Conservation (phyloP, 2,113 vertebrate genomes). For the Tachysurus vachellii region DNA sequence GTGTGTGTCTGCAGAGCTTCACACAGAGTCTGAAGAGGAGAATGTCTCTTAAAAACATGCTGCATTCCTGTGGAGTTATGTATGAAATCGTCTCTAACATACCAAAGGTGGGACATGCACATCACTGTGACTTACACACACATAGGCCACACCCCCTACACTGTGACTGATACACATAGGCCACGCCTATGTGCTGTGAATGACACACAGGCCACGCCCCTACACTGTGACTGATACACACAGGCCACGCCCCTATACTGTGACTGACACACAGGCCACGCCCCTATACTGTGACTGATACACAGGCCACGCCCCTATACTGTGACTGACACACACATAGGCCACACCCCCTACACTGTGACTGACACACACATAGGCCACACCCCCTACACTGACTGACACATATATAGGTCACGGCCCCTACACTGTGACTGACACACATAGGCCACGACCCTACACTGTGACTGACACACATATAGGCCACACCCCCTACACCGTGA, state of each 20-base stretch:
- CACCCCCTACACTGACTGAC: background rate
- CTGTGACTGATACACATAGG: background rate
- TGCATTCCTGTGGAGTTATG: conserved; percentile 88
- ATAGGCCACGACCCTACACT: background rate
- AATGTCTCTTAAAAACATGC: conserved; percentile 91
- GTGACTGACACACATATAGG: background rate
- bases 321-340: background rate
- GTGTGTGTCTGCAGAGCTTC: conserved; percentile 82
- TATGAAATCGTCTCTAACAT: conserved; percentile 99
- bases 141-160: background rate
- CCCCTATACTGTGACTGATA: background rate
- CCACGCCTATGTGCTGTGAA: too few species aligned
- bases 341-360: background rate
- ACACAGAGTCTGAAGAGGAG: conserved; percentile 96
- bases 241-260: background rate
- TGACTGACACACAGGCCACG: background rate
- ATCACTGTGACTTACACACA: background rate
- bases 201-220: background rate
- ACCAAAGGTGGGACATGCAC: conserved; percentile 82
- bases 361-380: background rate
- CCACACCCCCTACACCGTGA: background rate
- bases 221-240: background rate
- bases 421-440: background rate
- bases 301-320: background rate
- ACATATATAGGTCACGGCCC: background rate